Base-by-base conservation (phyloP, 2,113 vertebrate genomes). In the Burhinus oedicnemus region DNA sequence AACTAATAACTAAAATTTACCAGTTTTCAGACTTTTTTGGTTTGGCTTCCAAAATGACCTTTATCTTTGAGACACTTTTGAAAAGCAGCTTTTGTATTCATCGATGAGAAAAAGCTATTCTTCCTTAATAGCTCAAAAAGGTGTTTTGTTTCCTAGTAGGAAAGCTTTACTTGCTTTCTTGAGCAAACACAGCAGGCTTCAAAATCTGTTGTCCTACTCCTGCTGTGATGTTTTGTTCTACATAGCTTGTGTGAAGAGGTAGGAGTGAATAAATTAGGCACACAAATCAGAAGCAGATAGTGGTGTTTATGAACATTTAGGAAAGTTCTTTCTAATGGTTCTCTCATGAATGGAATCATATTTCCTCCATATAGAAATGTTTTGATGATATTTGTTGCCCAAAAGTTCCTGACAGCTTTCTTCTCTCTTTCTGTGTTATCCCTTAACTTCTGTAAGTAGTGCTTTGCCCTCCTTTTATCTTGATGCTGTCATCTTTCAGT, bases 401-500 rank as follows among this genome's bases (percentile, higher is more conserved):
- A 74, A 72, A 91, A 96, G 30, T 94, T 96, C 81, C 91, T 97
- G 90, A 91, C 78, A 93, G 52, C 49, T 97, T 95, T 91, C 47
- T 96, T 87, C 74, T 90, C 77, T 83, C 69, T 93, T 96, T 95
- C 98, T 98, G 94, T 96, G 94, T 93, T 87, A 93, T 64, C 58
- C 85, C 86, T 90, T 91, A 91, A 79, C 61, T 86, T 89, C 38
- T 95, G 45, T 94, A 93, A 95, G 95, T 92, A 95, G 83, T 88
- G 51, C 79, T 90, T 87, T 95, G 72, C 87, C 87, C 76, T 96
- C 58, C 78, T 97, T 93, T 95, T 97, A 93, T 96, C 97, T 98
- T 96, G 94, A 42, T 97, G 97, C 98, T 97, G 96, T 98, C 98
- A 98, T 98, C 98, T 98, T 98, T 98, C 94, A 98, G 97, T 95